phyloP scores from a whole-genome alignment of 1,140 invertebrate genomes.

The Atta cephalotes region DNA sequence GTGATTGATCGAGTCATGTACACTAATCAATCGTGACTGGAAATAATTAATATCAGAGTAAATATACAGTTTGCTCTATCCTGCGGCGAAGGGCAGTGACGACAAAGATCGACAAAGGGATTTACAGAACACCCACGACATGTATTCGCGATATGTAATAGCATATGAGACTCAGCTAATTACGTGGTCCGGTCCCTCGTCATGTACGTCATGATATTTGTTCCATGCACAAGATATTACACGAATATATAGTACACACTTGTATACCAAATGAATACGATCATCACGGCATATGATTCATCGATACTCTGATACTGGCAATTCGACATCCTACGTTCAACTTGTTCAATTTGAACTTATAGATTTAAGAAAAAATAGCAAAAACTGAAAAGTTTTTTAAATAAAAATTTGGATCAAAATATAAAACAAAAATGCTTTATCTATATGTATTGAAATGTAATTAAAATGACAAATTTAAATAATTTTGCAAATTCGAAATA shows the following conservation, averaged over 20 bases:
- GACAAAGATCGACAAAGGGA: conserved; percentile 42
- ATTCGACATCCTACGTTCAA: not conserved
- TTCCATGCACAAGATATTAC: conserved; percentile 11
- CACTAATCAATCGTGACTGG: conserved; percentile 18
- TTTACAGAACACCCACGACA: conserved; percentile 47
- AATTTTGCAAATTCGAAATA: not conserved
- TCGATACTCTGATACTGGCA: too few relatives aligned
- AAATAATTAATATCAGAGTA: conserved; percentile 37
- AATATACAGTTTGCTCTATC: conserved; percentile 19
- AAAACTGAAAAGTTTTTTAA: not conserved
- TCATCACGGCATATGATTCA: not conserved
- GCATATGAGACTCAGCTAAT: conserved; percentile 38
- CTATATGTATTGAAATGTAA: not conserved
- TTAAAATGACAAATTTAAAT: conserved; percentile 2
- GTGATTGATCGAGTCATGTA: not conserved
- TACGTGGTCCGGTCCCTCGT: conserved; percentile 12
- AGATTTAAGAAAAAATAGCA: not conserved
- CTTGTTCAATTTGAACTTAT: not conserved
- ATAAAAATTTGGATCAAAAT: not conserved
- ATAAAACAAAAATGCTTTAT: not conserved
- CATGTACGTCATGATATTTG: conserved; percentile 26
- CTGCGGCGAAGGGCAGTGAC: conserved; percentile 17
- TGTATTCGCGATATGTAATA: conserved; percentile 24
- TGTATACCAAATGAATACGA: not conserved
- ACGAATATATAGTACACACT: conserved; percentile 5